Evolutionary conservation across 2,888 invertebrate genomes (phyloP), one percentile per base, ranked within the genome.

Genomic region (Parnassius orleans): DNA sequence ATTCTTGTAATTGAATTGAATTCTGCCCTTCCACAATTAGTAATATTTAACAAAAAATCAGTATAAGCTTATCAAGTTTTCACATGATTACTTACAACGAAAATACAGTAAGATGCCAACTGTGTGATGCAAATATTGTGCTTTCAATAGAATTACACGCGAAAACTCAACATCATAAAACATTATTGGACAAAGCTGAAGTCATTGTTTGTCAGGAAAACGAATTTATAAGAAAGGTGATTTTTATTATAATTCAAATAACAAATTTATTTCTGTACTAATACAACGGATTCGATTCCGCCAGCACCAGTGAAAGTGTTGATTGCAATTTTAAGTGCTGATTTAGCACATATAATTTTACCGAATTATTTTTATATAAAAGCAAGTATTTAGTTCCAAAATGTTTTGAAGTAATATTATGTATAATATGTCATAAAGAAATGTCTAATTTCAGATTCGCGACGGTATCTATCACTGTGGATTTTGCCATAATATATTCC

Each of bases 381-480:
- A 2, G 19, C 2, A n/a, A n/a, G n/a, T n/a, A n/a, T n/a, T n/a
- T n/a, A n/a, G n/a, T 15, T n/a, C n/a, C 14, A 48, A 15, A 33
- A 33, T 33, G 33, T 33, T 33, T 33, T 33, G 5, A 33, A 33
- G 33, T 7, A 24, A 24, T 19, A 19, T 19, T 1, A n/a, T 19
- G 42, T 46, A 19, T 19, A 19, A 19, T 33, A 33, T 43, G 42
- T 46, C 14, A 12, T 24, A 54, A 57, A 53, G 19, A 33, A 33
- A 7, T 33, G 33, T 33, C 7, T 33, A 41, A 58, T 66, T 65
- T 14, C 65, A 84, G 84, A 67, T 81, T 11, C 74, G 72, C 0
- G 61, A 70, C 0, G 72, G 64, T 0, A n/a, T 71, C 9, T 83
- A 68, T 64, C 84, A 85, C 68, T 84, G 84, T 53, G 84, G 77